phyloP scores from a whole-genome alignment of 2,888 invertebrate genomes.

The Epiblema foenella region DNA sequence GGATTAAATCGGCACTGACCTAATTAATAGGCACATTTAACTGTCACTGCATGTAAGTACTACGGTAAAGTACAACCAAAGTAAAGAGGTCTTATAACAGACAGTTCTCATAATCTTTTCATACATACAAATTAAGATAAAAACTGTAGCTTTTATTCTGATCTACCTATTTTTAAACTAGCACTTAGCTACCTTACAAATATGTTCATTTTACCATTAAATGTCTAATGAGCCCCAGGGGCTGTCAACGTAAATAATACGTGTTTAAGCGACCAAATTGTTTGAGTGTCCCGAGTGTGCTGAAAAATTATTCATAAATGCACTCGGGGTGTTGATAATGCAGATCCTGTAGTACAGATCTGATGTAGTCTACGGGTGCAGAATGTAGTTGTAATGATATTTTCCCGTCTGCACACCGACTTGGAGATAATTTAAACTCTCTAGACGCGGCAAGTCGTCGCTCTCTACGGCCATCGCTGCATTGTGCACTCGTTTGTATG shows the following conservation, averaged over 20 bases:
- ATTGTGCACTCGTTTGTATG: constrained; percentile 32
- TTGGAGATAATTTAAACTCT: constrained; percentile 63
- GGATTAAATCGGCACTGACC: no score
- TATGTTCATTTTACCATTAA: no score
- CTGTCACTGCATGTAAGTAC: no score
- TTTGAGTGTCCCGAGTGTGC: not conserved
- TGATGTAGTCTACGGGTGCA: constrained; percentile 50
- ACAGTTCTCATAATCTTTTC: no score
- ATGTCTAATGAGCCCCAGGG: not conserved
- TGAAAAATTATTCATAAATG: constrained; percentile 24
- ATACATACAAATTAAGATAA: no score
- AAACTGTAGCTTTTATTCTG: no score
- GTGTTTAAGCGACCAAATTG: not conserved
- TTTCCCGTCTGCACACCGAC: constrained; percentile 58
- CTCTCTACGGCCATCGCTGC: constrained; percentile 51
- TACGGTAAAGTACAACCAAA: no score
- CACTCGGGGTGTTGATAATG: constrained; percentile 27
- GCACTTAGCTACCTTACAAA: no score
- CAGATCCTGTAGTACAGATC: constrained; percentile 24
- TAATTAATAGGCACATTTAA: no score
- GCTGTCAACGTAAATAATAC: no score
- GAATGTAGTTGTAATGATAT: constrained; percentile 62
- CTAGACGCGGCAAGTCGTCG: constrained; percentile 59
- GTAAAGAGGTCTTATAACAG: no score
- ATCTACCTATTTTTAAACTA: no score